Evolutionary conservation across 2,888 invertebrate species (phyloP).

Genomic region (Danaus chrysippus): DNA sequence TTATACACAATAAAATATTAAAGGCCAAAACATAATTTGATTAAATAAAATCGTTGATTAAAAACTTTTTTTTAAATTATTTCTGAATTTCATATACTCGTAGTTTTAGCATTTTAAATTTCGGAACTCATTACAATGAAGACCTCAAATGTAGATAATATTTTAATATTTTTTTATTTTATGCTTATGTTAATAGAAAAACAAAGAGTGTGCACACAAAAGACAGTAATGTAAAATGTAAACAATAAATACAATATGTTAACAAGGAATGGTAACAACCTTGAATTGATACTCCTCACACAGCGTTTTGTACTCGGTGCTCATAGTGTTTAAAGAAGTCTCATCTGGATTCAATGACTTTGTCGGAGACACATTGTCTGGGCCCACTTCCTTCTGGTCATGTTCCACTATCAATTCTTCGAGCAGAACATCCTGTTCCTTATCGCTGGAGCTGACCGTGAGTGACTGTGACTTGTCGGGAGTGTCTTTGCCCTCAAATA

Average conservation of each 20-base stretch:
- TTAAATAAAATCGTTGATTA: no score
- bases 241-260: constrained; percentile 33
- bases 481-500: constrained; percentile 32
- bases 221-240: constrained; percentile 22
- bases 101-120: no score
- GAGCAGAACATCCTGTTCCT: constrained; percentile 61
- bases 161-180: no score
- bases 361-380: constrained; percentile 48
- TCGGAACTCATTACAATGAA: no score
- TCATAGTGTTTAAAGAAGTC: constrained; percentile 77
- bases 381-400: constrained; percentile 46
- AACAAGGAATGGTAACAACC: constrained; percentile 67
- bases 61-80: no score
- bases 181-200: no score
- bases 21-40: no score
- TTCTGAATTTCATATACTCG: no score
- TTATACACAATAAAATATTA: no score
- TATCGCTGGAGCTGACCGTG: constrained; percentile 45
- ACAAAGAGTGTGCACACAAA: no score
- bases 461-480: constrained; percentile 40
- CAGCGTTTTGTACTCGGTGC: constrained; percentile 85
- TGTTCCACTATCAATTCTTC: constrained; percentile 30
- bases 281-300: constrained; percentile 84
- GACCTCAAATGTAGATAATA: no score
- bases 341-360: constrained; percentile 64